Conservation (phyloP, 2,797 vertebrate genomes). For the Characodon lateralis region DNA sequence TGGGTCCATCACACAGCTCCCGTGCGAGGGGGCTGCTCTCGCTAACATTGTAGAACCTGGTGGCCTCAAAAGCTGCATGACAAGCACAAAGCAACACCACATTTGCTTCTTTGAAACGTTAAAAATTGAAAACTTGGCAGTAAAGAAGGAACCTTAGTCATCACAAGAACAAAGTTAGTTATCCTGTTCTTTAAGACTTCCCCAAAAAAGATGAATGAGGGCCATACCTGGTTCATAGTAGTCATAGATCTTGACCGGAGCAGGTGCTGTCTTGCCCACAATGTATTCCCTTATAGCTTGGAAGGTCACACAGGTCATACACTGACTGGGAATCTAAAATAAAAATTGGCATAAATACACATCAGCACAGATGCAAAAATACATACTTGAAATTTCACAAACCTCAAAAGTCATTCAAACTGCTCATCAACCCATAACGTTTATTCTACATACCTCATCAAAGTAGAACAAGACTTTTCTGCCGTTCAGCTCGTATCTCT, state of each 20-base stretch:
- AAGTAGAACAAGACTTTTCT: conserved; percentile 93
- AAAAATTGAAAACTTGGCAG: background rate
- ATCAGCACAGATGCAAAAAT: background rate
- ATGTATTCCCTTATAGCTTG: conserved; percentile 90
- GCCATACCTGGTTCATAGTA: conserved; percentile 93
- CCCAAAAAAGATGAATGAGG: conserved; percentile 55
- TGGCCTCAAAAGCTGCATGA: conserved; percentile 89
- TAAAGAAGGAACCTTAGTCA: background rate
- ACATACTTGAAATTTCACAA: background rate
- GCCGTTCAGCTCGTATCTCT: conserved; percentile 90
- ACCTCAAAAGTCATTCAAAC: background rate
- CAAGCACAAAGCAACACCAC: conserved; percentile 48
- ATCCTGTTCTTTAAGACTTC: conserved; percentile 41
- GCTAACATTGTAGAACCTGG: conserved; percentile 94
- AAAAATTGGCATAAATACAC: conserved; percentile 1
- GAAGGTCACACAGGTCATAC: conserved; percentile 91
- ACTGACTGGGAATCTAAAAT: conserved; percentile 89
- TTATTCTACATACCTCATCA: conserved; percentile 84
- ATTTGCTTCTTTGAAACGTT: background rate
- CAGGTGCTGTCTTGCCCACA: conserved; percentile 92
- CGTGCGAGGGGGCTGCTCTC: conserved; percentile 88
- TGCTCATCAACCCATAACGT: background rate
- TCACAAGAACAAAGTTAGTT: conserved; percentile 5
- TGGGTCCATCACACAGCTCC: conserved; percentile 90
- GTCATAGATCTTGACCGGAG: conserved; percentile 92